Percentiles rank a stretch among this genome's conserved stretches.
phyloP scores from a whole-genome alignment of 2,113 vertebrate species.

The Puffinus mauretanicus region DNA sequence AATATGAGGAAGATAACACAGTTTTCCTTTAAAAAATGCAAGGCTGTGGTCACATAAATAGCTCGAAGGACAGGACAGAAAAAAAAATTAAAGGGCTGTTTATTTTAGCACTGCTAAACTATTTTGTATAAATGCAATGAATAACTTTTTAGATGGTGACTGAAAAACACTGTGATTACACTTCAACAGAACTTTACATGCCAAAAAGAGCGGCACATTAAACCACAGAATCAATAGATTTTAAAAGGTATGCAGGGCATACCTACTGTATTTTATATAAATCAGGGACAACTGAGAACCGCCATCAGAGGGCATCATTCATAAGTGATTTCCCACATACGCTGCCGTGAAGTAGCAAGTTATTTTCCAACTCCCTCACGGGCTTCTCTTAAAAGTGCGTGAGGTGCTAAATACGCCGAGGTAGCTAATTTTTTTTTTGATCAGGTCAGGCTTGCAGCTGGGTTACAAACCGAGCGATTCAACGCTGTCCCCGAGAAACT shows the following conservation, averaged over 20 bases:
- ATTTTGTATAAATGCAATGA: neutral
- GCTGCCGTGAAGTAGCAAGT: neutral
- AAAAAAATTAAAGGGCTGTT: neutral
- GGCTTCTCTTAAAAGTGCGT: neutral
- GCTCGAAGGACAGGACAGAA: neutral
- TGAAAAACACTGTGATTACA: neutral
- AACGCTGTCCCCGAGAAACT: neutral
- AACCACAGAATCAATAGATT: neutral
- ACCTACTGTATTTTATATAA: neutral
- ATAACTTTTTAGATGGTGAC: neutral
- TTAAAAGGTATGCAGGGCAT: neutral
- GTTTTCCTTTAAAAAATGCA: neutral
- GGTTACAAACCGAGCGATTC: neutral
- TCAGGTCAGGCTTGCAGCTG: neutral
- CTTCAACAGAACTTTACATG: neutral
- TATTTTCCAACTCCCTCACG: neutral
- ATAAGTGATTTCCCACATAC: neutral
- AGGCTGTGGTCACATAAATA: neutral
- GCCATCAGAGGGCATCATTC: constrained; percentile 15
- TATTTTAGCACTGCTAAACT: neutral
- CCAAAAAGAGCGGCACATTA: neutral
- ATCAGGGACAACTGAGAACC: neutral
- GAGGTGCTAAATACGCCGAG: neutral
- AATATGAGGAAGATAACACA: neutral
- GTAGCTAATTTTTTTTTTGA: rapidly evolving